Percentiles rank a stretch among this genome's conserved stretches.
Evolutionary conservation across 1,140 invertebrate species (phyloP).

Genomic region (Drosophila tristis): DNA sequence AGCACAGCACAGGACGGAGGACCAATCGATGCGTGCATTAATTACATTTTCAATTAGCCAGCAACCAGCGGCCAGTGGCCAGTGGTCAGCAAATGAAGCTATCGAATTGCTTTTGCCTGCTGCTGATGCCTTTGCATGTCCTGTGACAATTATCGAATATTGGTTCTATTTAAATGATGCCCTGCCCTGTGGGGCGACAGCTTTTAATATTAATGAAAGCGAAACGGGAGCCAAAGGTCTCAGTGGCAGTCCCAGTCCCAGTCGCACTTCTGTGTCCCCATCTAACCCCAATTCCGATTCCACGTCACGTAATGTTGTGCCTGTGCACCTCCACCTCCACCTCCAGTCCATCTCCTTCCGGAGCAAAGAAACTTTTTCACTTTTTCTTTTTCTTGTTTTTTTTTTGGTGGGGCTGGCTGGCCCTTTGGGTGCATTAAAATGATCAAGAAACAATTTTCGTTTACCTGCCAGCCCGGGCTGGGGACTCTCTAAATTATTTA

Average conservation of each 20-base stretch:
- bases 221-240: slow-evolving; percentile 14
- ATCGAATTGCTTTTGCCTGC: slow-evolving; percentile 63
- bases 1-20: slow-evolving; percentile 18
- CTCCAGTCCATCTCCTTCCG: slow-evolving; percentile 9
- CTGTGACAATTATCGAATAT: slow-evolving; percentile 81
- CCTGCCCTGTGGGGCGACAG: slow-evolving; percentile 31
- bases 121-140: slow-evolving; percentile 71
- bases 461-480: slow-evolving; percentile 56
- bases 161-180: slow-evolving; percentile 80
- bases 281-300: slow-evolving; percentile 51
- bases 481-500: slow-evolving; percentile 68
- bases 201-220: slow-evolving; percentile 79
- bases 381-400: slow-evolving; percentile 46
- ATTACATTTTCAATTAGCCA: slow-evolving; percentile 82
- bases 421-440: slow-evolving; percentile 82
- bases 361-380: slow-evolving; percentile 67
- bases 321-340: no score
- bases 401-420: slow-evolving; percentile 9
- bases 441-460: slow-evolving; percentile 84
- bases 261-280: slow-evolving; percentile 1
- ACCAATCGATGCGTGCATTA: slow-evolving; percentile 72
- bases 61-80: no score
- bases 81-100: slow-evolving; percentile 72
- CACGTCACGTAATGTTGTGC: slow-evolving; percentile 65
- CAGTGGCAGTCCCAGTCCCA: neutral